These are phyloP conservation scores for Drosophila merina DNA, from an alignment of 2,888 invertebrate genomes.

Conservation along the genomic window DNA sequence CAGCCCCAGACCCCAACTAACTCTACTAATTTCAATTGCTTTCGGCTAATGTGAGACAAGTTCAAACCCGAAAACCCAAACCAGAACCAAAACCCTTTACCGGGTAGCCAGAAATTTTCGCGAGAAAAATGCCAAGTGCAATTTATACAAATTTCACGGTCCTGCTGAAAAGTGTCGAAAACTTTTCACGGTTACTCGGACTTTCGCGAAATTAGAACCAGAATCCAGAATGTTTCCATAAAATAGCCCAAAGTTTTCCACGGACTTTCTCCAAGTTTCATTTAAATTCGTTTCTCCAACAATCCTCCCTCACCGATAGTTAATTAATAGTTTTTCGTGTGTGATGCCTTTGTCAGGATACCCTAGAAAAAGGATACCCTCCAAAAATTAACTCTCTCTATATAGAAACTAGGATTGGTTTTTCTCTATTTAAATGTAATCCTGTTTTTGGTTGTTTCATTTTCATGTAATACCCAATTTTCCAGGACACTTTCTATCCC, in stretches of 20 bases:
- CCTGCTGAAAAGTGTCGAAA: conserved; percentile 54
- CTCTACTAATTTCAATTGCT: conserved; percentile 74
- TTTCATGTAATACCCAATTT: background rate
- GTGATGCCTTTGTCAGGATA: background rate
- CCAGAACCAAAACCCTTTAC: background rate
- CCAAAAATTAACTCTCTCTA: too few species aligned
- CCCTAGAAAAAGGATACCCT: background rate
- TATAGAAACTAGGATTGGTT: too few species aligned
- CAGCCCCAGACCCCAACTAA: too few species aligned
- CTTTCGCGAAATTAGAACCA: conserved; percentile 21
- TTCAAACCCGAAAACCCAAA: background rate
- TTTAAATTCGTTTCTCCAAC: background rate
- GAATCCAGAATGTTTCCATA: background rate
- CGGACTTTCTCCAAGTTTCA: background rate
- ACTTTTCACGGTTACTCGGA: conserved; percentile 57
- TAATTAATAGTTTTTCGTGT: conserved; percentile 61
- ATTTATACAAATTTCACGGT: conserved; percentile 74
- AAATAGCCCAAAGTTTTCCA: background rate
- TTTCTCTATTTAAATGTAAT: too few species aligned
- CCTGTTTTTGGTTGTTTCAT: too few species aligned
- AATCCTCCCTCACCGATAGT: conserved; percentile 44
- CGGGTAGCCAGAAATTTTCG: conserved; percentile 3
- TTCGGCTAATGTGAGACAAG: conserved; percentile 63
- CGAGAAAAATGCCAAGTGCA: conserved; percentile 67
- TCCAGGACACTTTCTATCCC: background rate